Conservation (phyloP, 2,113 vertebrate species). For the Ammodramus savannarum region DNA sequence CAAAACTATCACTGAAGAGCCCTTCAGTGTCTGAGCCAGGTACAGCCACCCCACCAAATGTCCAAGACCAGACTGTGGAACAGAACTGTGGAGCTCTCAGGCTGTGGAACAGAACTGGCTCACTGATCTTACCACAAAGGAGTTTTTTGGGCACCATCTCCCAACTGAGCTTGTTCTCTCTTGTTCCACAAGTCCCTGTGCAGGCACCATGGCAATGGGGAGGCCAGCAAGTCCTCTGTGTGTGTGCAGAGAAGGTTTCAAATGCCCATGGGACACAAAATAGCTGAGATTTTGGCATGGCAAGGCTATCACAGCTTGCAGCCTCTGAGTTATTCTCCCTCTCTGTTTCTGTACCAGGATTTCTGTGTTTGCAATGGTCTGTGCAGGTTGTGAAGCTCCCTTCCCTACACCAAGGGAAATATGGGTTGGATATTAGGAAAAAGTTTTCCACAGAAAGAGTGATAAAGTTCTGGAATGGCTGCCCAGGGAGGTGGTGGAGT, state of each 20-base stretch:
- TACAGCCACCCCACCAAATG: neutral
- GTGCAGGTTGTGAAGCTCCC: neutral
- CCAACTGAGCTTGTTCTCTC: neutral
- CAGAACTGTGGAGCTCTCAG: neutral
- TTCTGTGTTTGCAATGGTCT: neutral
- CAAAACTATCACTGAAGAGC: neutral
- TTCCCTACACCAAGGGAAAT: neutral
- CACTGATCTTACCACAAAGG: neutral
- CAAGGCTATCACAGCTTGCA: neutral
- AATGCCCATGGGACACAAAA: neutral
- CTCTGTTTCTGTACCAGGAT: neutral
- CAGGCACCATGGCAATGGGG: neutral
- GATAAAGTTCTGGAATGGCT: neutral
- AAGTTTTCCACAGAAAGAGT: neutral
- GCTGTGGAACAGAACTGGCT: neutral
- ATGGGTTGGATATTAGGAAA: neutral
- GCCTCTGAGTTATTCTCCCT: neutral
- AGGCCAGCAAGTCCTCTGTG: neutral
- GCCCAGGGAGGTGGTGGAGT: neutral
- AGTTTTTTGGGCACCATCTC: neutral
- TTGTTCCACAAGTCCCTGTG: rapidly evolving
- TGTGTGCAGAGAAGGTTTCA: neutral
- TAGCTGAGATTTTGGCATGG: neutral
- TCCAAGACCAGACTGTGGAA: neutral
- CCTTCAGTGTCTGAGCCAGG: neutral